Conservation (phyloP, 2,113 vertebrate species). For the Pipa parva region DNA sequence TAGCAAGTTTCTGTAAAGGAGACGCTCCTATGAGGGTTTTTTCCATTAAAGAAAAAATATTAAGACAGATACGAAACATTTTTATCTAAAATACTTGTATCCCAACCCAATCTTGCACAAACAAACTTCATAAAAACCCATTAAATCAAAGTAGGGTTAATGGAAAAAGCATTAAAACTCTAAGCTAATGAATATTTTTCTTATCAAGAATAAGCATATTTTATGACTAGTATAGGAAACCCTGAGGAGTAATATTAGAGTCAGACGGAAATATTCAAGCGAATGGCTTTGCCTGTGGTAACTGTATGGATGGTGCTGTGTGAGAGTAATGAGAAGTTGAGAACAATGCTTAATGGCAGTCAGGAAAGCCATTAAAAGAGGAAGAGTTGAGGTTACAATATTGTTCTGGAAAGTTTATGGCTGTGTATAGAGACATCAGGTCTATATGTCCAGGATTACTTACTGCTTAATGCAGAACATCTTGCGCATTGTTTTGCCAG, state of each 20-base stretch:
- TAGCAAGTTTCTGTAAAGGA: too few species aligned
- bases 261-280: constrained; percentile 42
- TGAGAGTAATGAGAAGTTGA: constrained; percentile 44
- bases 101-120: neutral
- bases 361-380: constrained; percentile 66
- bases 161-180: neutral
- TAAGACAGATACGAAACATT: too few species aligned
- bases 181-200: constrained; percentile 11
- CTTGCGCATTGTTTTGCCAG: constrained; percentile 58
- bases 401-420: constrained; percentile 64
- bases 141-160: constrained; percentile 10
- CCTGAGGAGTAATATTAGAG: constrained; percentile 40
- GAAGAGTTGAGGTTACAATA: constrained; percentile 65
- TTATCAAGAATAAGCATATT: constrained; percentile 20
- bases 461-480: constrained; percentile 58
- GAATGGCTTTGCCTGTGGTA: constrained; percentile 40
- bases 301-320: constrained; percentile 33
- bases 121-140: neutral
- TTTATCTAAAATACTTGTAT: neutral
- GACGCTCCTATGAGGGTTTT: too few species aligned
- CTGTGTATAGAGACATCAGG: constrained; percentile 66
- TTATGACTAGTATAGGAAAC: constrained; percentile 39
- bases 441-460: constrained; percentile 65
- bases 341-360: constrained; percentile 53
- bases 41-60: too few species aligned